Conservation (phyloP, 1,140 invertebrate genomes). For the Macrosteles quadrilineatus region DNA sequence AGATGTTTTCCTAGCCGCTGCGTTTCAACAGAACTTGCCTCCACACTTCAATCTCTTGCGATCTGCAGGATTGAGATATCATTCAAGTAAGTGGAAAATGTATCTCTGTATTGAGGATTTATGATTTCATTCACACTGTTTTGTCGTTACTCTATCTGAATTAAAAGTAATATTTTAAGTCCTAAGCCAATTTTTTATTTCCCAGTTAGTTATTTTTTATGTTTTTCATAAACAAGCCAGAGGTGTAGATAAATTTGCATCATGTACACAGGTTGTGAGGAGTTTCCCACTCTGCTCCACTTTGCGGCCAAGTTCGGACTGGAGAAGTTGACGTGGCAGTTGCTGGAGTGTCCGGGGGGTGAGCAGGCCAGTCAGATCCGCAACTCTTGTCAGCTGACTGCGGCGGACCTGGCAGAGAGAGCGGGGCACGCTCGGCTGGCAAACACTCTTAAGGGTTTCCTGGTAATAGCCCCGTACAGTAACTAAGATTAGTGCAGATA, state of each 20-base stretch:
- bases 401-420: conserved; percentile 75
- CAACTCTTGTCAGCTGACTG: conserved; percentile 75
- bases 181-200: no score
- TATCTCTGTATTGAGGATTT: no score
- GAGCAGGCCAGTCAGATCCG: conserved; percentile 74
- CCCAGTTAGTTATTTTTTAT: no score
- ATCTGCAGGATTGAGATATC: conserved; percentile 47
- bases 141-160: no score
- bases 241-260: no score
- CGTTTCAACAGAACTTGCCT: conserved; percentile 79
- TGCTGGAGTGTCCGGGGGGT: conserved; percentile 82
- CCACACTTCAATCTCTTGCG: conserved; percentile 75
- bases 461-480: conserved; percentile 58
- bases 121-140: no score
- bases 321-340: conserved; percentile 75
- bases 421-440: conserved; percentile 69
- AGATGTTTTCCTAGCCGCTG: conserved; percentile 76
- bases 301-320: conserved; percentile 85
- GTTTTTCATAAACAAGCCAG: no score
- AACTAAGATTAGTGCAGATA: no score
- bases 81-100: conserved; percentile 53
- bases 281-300: conserved; percentile 84
- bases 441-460: conserved; percentile 71
- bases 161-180: no score
- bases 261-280: conserved; percentile 69